A percentile compares a stretch with the other conserved stretches of the same genome.
phyloP scores from a whole-genome alignment of 1,140 invertebrate genomes.

The Plodia interpunctella region DNA sequence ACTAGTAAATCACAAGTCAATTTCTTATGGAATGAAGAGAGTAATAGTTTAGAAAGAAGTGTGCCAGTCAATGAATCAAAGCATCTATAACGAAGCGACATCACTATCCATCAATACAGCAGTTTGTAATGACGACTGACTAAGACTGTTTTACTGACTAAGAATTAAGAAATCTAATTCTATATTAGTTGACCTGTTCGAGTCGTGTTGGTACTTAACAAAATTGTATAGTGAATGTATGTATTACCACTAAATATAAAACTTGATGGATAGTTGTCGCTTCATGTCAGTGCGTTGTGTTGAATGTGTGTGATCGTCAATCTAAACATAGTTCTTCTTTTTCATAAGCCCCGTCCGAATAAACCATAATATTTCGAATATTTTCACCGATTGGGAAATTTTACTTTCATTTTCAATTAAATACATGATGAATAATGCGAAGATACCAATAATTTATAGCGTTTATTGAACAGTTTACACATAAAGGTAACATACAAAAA shows the following conservation, averaged over 20 bases:
- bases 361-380: not conserved
- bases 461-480: constrained; percentile 73
- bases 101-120: constrained; percentile 39
- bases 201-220: too few species aligned
- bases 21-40: constrained; percentile 48
- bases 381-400: not conserved
- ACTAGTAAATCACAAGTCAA: constrained; percentile 54
- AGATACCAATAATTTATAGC: constrained; percentile 67
- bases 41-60: constrained; percentile 53
- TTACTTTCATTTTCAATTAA: constrained; percentile 13
- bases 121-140: too few species aligned
- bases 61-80: constrained; percentile 56
- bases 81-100: constrained; percentile 38
- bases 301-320: constrained; percentile 15
- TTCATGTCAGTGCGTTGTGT: constrained; percentile 29
- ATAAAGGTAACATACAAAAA: constrained; percentile 73
- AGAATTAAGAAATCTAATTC: too few species aligned
- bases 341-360: not conserved
- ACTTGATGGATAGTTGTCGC: constrained; percentile 28
- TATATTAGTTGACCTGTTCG: too few species aligned
- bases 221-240: too few species aligned
- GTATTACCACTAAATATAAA: not conserved
- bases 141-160: too few species aligned
- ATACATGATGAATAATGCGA: constrained; percentile 71
- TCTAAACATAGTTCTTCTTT: not conserved